Evolutionary conservation across 2,797 vertebrate species (phyloP), one percentile per base, ranked within the genome.

Genomic region (Columba guinea): DNA sequence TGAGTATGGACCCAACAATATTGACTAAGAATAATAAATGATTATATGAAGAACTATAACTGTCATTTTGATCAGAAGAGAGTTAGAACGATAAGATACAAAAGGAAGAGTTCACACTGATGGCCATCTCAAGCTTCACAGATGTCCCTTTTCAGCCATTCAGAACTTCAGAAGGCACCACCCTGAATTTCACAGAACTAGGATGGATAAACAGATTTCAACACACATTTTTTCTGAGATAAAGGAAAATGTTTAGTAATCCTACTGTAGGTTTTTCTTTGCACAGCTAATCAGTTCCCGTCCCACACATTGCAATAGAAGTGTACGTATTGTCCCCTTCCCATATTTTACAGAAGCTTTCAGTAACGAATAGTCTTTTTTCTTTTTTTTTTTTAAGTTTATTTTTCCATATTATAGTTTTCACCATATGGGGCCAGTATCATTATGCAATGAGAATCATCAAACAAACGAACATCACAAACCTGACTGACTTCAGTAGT

Each of bases 321-420:
- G 5, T 58, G 2, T 7, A 55, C 0, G 1, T 3, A 3, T 87
- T 58, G 3, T 63, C 27, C 6, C 7, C 3, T 77, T 75, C 14
- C 13, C 3, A 6, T 53, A 56, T 63, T 88, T 89, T 84, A 68
- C 7, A 48, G 27, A 83, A 55, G 8, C 5, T 71, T 91, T 28
- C 60, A 75, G 26, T 48, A 83, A 32, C 0, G 1, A 55, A 48
- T 48, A 52, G 23, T 58, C 4, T 26, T 81, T 30, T 39, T 27
- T 69, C n/a, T 51, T 16, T 51, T 16, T 35, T 51, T 51, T 39
- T 5, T 44, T 44, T 44, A 44, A 22, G 21, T 17, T 56, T 37
- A 41, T 75, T 65, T 55, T 82, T 87, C 21, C 7, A 3, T 76
- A 22, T 87, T 62, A 24, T 11, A 62, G 18, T 60, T 59, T 15